Evolutionary conservation across 2,797 vertebrate genomes (phyloP).

Genomic region (Propithecus perrieri): DNA sequence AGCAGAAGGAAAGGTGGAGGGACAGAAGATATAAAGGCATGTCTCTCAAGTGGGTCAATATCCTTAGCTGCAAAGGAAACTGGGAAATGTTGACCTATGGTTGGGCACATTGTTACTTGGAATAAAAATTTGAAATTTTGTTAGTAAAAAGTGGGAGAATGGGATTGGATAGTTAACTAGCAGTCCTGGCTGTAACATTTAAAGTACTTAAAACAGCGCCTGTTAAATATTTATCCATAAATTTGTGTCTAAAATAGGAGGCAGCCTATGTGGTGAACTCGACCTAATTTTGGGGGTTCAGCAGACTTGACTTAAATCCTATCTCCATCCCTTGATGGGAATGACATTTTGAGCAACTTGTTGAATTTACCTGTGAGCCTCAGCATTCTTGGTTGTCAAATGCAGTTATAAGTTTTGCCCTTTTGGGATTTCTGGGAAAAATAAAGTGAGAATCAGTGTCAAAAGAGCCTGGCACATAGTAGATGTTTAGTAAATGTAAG

Average conservation of each 20-base stretch:
- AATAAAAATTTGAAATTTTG: not conserved
- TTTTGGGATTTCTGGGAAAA: not conserved
- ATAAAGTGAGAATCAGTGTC: not conserved
- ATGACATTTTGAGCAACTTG: not conserved
- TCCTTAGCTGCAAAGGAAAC: not conserved
- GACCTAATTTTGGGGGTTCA: not conserved
- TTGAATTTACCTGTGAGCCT: not conserved
- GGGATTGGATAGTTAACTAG: not conserved
- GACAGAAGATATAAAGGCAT: not conserved
- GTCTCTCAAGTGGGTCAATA: not conserved
- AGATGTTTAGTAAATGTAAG: constrained; percentile 9
- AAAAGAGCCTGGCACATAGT: not conserved
- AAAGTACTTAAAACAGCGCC: not conserved
- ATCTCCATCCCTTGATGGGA: not conserved
- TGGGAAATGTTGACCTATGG: not conserved
- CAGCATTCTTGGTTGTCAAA: not conserved
- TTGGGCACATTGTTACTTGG: not conserved
- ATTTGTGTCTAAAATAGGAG: not conserved
- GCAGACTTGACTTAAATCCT: not conserved
- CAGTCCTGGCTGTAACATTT: not conserved
- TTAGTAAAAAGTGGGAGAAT: not conserved
- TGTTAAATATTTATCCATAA: not conserved
- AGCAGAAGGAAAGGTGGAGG: not conserved
- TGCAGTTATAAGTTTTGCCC: not conserved
- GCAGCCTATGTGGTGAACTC: not conserved